Evolutionary conservation across 2,888 invertebrate species (phyloP), one percentile per base, ranked within the genome.

Genomic region (Acrobasis repandana): DNA sequence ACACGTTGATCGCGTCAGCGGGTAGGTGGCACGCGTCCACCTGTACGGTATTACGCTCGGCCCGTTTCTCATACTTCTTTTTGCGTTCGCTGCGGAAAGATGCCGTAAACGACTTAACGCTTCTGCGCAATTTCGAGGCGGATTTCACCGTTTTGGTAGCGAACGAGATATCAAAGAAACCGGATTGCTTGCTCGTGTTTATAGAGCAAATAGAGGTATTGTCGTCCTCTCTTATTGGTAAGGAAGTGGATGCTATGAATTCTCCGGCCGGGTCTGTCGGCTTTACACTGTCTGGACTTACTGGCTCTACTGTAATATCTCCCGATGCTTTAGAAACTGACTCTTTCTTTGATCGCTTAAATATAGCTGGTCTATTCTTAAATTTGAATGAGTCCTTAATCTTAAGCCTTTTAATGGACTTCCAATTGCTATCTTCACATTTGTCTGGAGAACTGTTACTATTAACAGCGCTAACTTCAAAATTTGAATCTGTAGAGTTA

Each of bases 311-410:
- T 2, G 86, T 83, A 14, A 92, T 88, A 56, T 91, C 91, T 9
- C 91, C 91, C 0, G 83, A 72, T 1, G 86, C 69, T 71, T 91
- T 92, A 0, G 87, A 79, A 2, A 85, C 79, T 0, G 88, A 78
- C 56, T 91, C 90, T 60, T 92, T 92, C 75, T 90, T 90, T 1
- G 86, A 84, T 65, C 79, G 83, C 73, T 92, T 92, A 67, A 92
- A 91, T 76, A 93, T 91, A 8, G 88, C 86, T 1, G 93, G 92
- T 68, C 89, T 82, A 64, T 87, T 92, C 70, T 93, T 93, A 68
- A 93, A 92, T 68, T 92, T 90, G 71, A 93, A 93, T 0, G 93
- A 93, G 71, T 93, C 92, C 69, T 92, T 93, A 63, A 93, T 92
- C 77, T 93, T 93, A 54, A 93, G 73, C 66, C 91, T 82, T 75